Evolutionary conservation across 2,888 invertebrate species (phyloP), one percentile per base, ranked within the genome.

Genomic region (Acleris laterana): DNA sequence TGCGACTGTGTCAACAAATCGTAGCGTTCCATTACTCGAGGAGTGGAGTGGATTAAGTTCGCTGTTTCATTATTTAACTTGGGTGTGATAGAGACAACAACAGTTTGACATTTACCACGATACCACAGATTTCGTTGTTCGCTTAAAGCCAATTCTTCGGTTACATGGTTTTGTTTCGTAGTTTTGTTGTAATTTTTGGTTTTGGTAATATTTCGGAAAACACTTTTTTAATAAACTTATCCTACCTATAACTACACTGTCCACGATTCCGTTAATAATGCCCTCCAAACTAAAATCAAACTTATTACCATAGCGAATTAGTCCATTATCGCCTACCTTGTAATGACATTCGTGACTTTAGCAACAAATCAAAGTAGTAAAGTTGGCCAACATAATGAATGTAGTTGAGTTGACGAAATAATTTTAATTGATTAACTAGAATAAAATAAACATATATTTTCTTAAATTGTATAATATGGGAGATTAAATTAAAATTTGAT

Each of bases 41-140:
- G 63, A 57, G 55, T 56, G 32, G 28, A 63, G 46, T 68, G 62
- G 60, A 49, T 58, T 57, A 17, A 22, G 48, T 57, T 49, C 56
- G 52, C 38, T 58, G 7, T 64, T 52, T 63, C 62, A 46, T 38
- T 58, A 28, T 52, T 57, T 48, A 38, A 16, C 11, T 32, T 38
- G 3, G 17, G 38, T 25, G 22, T 11, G 66, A 66, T 5, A 50
- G 61, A 62, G 62, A 66, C 19, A 19, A 32, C n/a, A 32, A 25
- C 42, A 19, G 44, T 42, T 28, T 25, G 20, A 22, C 13, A 48
- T 19, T 42, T 38, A 38, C 38, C 13, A 38, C 38, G 38, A 13
- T 32, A 48, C 61, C 49, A 65, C 51, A 57, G 65, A 46, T 61
- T 61, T 22, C 32, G 38, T 46, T 49, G 17, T 51, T 25, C 13